Percentiles rank a stretch among this genome's conserved stretches.
phyloP scores from a whole-genome alignment of 2,113 vertebrate genomes.

The Notiomystis cincta region DNA sequence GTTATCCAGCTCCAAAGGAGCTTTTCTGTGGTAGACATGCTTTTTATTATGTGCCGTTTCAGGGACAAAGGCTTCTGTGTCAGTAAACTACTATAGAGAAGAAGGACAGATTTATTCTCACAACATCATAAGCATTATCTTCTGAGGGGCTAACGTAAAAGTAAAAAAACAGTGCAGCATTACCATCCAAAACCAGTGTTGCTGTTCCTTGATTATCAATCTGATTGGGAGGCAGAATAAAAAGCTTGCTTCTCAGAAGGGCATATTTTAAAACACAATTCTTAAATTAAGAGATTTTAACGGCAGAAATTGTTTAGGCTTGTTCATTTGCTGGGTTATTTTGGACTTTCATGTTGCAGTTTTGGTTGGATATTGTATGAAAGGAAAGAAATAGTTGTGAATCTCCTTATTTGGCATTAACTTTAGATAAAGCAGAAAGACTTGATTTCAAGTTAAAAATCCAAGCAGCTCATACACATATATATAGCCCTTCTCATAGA shows the following conservation, averaged over 20 bases:
- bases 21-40: constrained; percentile 65
- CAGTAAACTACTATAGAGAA: constrained; percentile 47
- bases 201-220: neutral
- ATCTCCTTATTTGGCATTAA: neutral
- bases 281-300: constrained; percentile 8
- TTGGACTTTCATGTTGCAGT: neutral
- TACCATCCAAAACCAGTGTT: constrained; percentile 1
- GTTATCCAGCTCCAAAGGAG: constrained; percentile 76
- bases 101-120: constrained; percentile 58
- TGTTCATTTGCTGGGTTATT: neutral
- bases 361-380: neutral
- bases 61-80: constrained; percentile 68
- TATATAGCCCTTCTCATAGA: neutral
- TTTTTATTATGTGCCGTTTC: constrained; percentile 75
- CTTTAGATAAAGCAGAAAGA: neutral
- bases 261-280: neutral
- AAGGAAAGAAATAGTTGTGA: neutral
- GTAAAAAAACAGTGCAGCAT: constrained; percentile 35
- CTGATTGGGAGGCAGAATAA: constrained; percentile 6
- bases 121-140: constrained; percentile 54
- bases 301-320: neutral
- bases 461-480: neutral
- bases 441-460: neutral
- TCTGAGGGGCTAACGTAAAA: constrained; percentile 48
- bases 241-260: constrained; percentile 16